Conservation (phyloP, 2,888 invertebrate species). For the Eumacrocentrus americanus region DNA sequence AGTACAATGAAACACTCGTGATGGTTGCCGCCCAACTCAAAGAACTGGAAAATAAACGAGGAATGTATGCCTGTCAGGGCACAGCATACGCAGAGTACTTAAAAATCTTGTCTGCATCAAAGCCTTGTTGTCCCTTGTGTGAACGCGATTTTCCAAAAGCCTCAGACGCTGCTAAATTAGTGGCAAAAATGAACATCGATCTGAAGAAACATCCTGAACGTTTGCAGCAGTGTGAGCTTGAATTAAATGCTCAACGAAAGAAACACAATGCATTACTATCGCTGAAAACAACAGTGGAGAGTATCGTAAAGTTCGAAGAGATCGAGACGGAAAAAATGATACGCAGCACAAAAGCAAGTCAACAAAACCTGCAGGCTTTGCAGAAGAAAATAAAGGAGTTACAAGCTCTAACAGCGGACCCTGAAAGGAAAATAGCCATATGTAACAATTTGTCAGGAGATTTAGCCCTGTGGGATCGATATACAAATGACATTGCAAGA, state of each 20-base stretch:
- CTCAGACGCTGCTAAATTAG: conserved; percentile 65
- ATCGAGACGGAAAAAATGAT: conserved; percentile 71
- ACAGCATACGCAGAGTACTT: conserved; percentile 76
- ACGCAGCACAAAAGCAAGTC: conserved; percentile 63
- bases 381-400: conserved; percentile 52
- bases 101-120: conserved; percentile 68
- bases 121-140: conserved; percentile 87
- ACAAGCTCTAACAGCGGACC: conserved; percentile 60
- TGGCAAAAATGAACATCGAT: conserved; percentile 70
- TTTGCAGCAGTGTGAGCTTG: conserved; percentile 68
- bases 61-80: conserved; percentile 72
- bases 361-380: conserved; percentile 62
- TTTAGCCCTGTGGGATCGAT: conserved; percentile 78
- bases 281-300: conserved; percentile 73
- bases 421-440: conserved; percentile 62
- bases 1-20: conserved; percentile 70
- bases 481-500: conserved; percentile 65
- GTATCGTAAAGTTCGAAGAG: conserved; percentile 67
- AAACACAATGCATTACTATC: conserved; percentile 74
- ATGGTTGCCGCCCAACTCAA: conserved; percentile 51
- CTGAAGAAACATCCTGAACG: conserved; percentile 73
- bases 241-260: conserved; percentile 69
- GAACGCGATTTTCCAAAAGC: conserved; percentile 70
- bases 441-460: conserved; percentile 73
- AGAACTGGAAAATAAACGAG: conserved; percentile 72